Evolutionary conservation across 37 sponge, comb jelly and placozoan genomes (phyloP).

Genomic region (Halichondria panicea): DNA sequence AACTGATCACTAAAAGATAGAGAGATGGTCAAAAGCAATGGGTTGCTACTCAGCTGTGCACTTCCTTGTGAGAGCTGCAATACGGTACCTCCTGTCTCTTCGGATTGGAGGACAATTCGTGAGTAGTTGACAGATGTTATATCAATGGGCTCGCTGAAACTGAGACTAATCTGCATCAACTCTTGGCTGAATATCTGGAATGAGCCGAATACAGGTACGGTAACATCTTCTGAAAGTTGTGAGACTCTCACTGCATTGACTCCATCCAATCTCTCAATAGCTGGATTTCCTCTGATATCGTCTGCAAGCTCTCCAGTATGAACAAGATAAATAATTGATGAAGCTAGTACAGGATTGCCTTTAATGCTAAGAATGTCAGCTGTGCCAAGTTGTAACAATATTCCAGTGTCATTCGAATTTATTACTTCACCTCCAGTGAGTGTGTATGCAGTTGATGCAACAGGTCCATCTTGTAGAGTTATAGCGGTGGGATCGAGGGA

Average conservation of each 20-base stretch:
- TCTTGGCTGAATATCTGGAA: constrained; percentile 66
- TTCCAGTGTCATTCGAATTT: constrained; percentile 34
- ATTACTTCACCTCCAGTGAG: constrained; percentile 57
- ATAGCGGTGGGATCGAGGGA: constrained; percentile 41
- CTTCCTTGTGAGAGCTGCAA: constrained; percentile 57
- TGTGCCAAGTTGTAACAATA: constrained; percentile 21
- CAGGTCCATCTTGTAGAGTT: constrained; percentile 54
- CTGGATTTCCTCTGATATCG: constrained; percentile 67
- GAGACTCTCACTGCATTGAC: constrained; percentile 67
- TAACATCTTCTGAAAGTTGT: constrained; percentile 61
- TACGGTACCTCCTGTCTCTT: constrained; percentile 13
- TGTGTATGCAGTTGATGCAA: constrained; percentile 47
- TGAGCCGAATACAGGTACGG: constrained; percentile 53
- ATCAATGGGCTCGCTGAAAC: constrained; percentile 85
- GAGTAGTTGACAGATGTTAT: constrained; percentile 60
- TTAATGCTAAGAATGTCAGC: constrained; percentile 61
- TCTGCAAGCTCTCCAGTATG: constrained; percentile 56
- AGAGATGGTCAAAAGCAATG: constrained; percentile 40
- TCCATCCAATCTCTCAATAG: constrained; percentile 51
- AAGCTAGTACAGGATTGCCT: constrained; percentile 61
- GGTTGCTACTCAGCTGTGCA: constrained; percentile 21
- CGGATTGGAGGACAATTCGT: constrained; percentile 69
- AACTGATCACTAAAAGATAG: constrained; percentile 72
- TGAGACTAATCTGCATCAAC: constrained; percentile 41
- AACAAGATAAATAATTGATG: constrained; percentile 61